A percentile compares a stretch with the other conserved stretches of the same genome.
These are phyloP conservation scores for Polypedilum vanderplanki DNA, from an alignment of 1,140 invertebrate species.

Conservation along the genomic window DNA sequence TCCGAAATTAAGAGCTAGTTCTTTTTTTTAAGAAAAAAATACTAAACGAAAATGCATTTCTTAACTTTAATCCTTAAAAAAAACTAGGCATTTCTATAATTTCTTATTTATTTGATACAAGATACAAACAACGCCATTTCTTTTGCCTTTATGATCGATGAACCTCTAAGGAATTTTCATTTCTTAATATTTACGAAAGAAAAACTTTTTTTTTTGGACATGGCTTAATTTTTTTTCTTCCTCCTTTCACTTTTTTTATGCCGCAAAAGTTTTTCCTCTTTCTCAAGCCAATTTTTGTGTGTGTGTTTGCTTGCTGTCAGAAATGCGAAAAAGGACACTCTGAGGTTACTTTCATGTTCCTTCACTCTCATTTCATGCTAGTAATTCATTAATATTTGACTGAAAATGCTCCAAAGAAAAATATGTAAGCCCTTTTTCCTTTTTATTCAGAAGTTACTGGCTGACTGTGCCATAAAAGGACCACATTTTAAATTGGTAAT, in stretches of 20 bases:
- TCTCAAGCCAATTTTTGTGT: not conserved
- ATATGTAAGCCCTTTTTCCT: not conserved
- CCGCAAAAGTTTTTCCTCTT: not conserved
- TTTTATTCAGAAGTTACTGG: not conserved
- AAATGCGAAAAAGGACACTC: conserved; percentile 17
- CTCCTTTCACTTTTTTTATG: not conserved
- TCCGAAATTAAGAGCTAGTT: too few species aligned
- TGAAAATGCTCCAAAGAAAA: not conserved
- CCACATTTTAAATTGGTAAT: conserved; percentile 14
- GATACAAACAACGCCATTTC: conserved; percentile 10
- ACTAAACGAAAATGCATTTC: too few species aligned
- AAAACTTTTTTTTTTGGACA: not conserved
- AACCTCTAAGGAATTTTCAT: conserved; percentile 12
- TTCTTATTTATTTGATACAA: not conserved
- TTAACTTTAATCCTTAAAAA: too few species aligned
- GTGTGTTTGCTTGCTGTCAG: conserved; percentile 8
- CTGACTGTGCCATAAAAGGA: not conserved
- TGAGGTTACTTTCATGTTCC: not conserved
- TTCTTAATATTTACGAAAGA: not conserved
- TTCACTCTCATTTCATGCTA: not conserved
- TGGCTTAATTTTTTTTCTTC: conserved; percentile 7
- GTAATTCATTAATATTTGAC: conserved; percentile 19
- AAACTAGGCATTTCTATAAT: too few species aligned
- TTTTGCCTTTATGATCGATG: conserved; percentile 17
- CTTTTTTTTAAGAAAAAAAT: too few species aligned